Evolutionary conservation across 1,140 invertebrate species (phyloP), one percentile per base, ranked within the genome.

Genomic region (Aphelinus atriplicis): DNA sequence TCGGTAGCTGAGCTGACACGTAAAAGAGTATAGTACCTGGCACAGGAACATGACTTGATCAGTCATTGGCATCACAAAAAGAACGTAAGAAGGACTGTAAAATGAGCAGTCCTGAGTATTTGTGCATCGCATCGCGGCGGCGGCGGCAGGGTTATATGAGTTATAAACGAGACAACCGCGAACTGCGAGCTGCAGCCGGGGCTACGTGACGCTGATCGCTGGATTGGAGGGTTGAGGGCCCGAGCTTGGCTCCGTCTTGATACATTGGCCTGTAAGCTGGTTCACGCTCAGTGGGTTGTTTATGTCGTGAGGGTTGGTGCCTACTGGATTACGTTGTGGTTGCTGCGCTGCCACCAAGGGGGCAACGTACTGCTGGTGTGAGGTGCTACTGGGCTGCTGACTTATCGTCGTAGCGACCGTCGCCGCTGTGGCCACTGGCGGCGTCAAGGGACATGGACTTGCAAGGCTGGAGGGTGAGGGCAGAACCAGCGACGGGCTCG

Each of bases 211-310:
- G 85, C 90, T 91, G 79, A 90, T 91, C 78, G 90, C 90, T 74
- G 90, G 88, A 78, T 90, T 88, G 65, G 89, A 87, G 78, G 89
- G 89, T 80, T 89, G 85, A 67, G 88, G 84, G 68, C 87, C 84
- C 53, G 82, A 78, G 51, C 80, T 81, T 75, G 85, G 84, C 78
- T 89, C 88, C 81, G 87, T 91, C 81, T 91, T 91, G 79, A 91
- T 90, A 87, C 91, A 92, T 88, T 92, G 91, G 78, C 92, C 94
- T 56, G 94, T 96, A 75, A 96, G 87, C 87, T 95, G 94, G 81
- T 95, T 95, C 51, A 97, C 95, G 86, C 94, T 95, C 46, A 96
- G 89, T 45, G 95, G 95, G 89, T 96, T 96, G 88, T 97, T 96
- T 72, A 94, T 93, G 89, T 96, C 95, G 79, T 95, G 92, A 7